Evolutionary conservation across 64 coral and sea anemone species (phyloP), one percentile per base, ranked within the genome.

Genomic region (Acropora tenuis): DNA sequence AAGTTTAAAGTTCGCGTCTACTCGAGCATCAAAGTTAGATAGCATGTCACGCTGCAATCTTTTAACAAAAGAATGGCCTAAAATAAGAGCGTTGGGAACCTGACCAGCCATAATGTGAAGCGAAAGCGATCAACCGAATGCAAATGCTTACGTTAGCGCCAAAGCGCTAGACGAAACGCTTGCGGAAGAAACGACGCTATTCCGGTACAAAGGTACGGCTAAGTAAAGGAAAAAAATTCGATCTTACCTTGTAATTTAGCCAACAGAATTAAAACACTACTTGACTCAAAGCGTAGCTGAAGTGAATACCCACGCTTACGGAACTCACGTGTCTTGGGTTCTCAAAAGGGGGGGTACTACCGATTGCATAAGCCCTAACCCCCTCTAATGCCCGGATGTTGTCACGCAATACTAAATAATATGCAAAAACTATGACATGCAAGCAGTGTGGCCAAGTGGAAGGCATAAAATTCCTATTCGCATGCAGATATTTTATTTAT

Each of bases 1-100:
- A 82, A 82, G 79, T 10, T 82, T 59, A 48, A 82, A 82, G 63
- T 82, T 41, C 79, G n/a, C 11, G 63, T 15, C 55, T 15, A 61
- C 79, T 41, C 79, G 43, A 59, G 79, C 50, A 6, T 58, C 50
- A 61, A 57, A 59, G 47, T 61, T 41, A 44, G 18, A 41, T 48
- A 40, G 41, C 42, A 55, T 42, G 49, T 82, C 79, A 60, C 42
- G 11, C 55, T 61, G 2, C 5, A 82, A 59, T 60, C 79, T 53
- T 17, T 48, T 82, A 58, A 82, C 79, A 59, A 82, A 82, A 43
- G 79, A 82, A 82, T 82, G 79, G n/a, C 79, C 79, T 58, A 82
- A 59, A 16, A 82, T 82, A 59, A 82, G 53, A 57, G 61, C 81
- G 42, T 50, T 20, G 61, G 81, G 81, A 84, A 59, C 81, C 46